Base-by-base conservation (phyloP, 1,140 invertebrate species). In the Drosophila asahinai region DNA sequence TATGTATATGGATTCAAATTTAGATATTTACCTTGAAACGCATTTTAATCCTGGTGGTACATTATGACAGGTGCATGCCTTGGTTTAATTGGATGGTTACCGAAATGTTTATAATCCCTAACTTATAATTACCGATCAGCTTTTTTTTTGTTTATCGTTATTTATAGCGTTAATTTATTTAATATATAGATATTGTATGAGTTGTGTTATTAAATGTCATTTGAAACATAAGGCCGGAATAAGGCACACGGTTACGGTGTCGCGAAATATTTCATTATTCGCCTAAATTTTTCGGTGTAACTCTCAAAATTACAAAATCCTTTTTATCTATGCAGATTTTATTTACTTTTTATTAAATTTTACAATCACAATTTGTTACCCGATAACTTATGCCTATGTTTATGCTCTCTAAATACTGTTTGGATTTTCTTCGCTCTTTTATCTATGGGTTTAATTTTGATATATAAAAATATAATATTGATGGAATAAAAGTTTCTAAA, bases 191-290 rank as follows among this genome's bases (percentile, higher is more conserved):
- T 68, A 27, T 43, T 72, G 43, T 68, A 59, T 66, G 36, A 74
- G 19, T 38, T 74, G 61, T 49, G 51, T 72, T 80, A 77, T 80
- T 80, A 62, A 77, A 83, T 83, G 61, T 80, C 65, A 74, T 82
- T 81, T 82, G 19, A 70, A 90, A 90, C 82, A 82, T 86, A 90
- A 90, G 86, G 86, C 86, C 86, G 65, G 82, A 82, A 78, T 91
- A 91, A 91, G 86, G 86, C 86, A 91, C 86, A 81, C 77, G 80
- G 82, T 83, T 91, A 52, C 80, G 60, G 42, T 75, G 58, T 77
- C 43, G 72, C 65, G 72, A 76, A 63, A 42, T 70, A 63, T 77
- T 51, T 52, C 68, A 73, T 60, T 67, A 43, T 25, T 67, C 22
- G 22, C 54, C 52, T n/a, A 60, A 55, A 40, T 36, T 72, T 59